These are phyloP conservation scores for Schizothorax lantsangensis DNA, from an alignment of 2,797 vertebrate genomes.

Conservation along the genomic window DNA sequence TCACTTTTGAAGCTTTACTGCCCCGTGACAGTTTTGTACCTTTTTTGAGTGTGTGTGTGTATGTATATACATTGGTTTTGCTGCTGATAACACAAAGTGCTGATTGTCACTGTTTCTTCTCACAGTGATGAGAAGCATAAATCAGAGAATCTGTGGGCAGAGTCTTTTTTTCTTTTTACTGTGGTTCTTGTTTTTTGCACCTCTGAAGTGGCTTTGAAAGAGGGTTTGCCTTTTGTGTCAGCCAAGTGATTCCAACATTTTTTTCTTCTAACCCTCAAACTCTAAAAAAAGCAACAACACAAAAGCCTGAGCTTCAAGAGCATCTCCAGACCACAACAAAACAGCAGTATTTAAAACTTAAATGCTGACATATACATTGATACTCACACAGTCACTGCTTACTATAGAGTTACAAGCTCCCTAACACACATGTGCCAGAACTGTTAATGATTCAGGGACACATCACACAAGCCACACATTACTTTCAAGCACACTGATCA, in stretches of 20 bases:
- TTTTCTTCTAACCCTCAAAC: conserved; percentile 36
- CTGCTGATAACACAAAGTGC: conserved; percentile 76
- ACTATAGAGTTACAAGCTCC: conserved; percentile 25
- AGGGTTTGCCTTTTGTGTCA: conserved; percentile 53
- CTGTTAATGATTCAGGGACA: conserved; percentile 38
- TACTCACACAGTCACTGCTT: neutral
- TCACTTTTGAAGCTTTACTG: neutral
- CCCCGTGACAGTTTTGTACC: neutral
- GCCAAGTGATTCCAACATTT: conserved; percentile 60
- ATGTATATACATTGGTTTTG: conserved; percentile 64
- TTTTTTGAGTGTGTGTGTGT: neutral
- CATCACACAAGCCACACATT: conserved; percentile 37
- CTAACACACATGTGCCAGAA: conserved; percentile 30
- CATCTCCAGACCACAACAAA: conserved; percentile 62
- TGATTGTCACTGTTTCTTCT: conserved; percentile 58
- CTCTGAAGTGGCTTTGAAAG: conserved; percentile 52
- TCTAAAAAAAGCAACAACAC: conserved; percentile 61
- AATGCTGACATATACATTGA: conserved; percentile 13
- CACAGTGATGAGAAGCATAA: conserved; percentile 61
- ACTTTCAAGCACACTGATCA: conserved; percentile 37
- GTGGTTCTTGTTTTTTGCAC: conserved; percentile 31
- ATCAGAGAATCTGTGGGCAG: conserved; percentile 61
- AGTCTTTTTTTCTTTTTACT: conserved; percentile 62
- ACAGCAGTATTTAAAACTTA: conserved; percentile 8
- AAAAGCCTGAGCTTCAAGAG: conserved; percentile 58